Conservation (phyloP, 2,888 invertebrate species). For the Leptopilina myrica region DNA sequence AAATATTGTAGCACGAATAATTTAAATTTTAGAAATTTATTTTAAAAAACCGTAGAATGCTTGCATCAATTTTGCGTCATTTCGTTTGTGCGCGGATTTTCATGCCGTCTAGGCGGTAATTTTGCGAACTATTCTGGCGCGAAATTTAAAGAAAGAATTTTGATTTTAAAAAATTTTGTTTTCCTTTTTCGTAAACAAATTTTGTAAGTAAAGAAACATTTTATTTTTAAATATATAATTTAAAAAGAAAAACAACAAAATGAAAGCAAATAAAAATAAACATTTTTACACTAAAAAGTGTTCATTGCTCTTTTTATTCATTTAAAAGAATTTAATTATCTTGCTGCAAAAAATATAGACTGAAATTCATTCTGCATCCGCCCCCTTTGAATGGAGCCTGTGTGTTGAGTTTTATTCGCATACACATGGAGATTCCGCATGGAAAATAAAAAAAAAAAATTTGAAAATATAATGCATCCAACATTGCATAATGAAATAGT, state of each 20-base stretch:
- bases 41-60: no score
- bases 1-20: no score
- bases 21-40: no score
- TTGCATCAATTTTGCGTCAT: no score
- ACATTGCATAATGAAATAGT: background rate
- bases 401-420: background rate
- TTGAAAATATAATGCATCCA: background rate
- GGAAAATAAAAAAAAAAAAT: background rate
- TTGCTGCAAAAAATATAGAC: constrained; percentile 1
- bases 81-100: no score
- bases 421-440: background rate
- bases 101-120: no score
- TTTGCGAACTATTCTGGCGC: no score
- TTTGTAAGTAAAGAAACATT: background rate
- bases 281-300: background rate
- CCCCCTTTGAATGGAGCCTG: background rate
- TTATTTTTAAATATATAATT: background rate
- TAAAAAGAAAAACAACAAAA: no score
- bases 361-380: background rate
- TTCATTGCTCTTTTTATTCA: background rate
- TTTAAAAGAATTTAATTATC: constrained; percentile 13
- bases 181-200: no score
- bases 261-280: no score
- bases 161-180: no score
- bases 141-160: no score